Evolutionary conservation across 2,113 vertebrate species (phyloP).

Genomic region (Phalacrocorax brasilianus): DNA sequence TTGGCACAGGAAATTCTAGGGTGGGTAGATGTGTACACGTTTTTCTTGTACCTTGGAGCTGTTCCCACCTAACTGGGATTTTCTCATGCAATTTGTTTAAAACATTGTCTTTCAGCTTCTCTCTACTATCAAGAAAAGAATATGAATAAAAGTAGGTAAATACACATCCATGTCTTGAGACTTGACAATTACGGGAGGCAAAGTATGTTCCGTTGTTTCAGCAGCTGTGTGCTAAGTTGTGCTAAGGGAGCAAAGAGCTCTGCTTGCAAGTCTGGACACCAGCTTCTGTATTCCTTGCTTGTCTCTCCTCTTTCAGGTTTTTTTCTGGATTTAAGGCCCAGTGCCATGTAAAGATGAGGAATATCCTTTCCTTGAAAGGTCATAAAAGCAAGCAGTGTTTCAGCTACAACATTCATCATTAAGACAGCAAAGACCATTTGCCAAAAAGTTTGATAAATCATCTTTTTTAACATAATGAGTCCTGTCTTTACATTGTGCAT

Average conservation of each 20-base stretch:
- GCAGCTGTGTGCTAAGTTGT: neutral
- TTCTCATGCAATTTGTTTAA: neutral
- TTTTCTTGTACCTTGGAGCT: neutral
- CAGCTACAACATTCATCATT: neutral
- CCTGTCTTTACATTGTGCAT: neutral
- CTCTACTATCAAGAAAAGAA: neutral
- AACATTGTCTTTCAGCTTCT: neutral
- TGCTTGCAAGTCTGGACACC: neutral
- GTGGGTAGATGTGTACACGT: fast-evolving
- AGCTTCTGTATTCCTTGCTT: neutral
- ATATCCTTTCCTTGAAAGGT: neutral
- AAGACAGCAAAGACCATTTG: neutral
- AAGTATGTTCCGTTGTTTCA: neutral
- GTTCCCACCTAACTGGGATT: neutral
- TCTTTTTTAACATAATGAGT: neutral
- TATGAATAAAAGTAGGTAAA: neutral
- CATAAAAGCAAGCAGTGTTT: neutral
- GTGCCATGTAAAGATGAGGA: neutral
- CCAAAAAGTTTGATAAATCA: neutral
- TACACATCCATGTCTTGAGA: neutral
- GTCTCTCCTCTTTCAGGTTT: neutral
- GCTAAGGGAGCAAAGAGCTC: neutral
- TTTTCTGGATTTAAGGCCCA: neutral
- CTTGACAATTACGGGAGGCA: neutral
- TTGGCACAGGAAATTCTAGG: neutral